Conservation (phyloP, 2,888 invertebrate species). For the Drosophila ezoana region DNA sequence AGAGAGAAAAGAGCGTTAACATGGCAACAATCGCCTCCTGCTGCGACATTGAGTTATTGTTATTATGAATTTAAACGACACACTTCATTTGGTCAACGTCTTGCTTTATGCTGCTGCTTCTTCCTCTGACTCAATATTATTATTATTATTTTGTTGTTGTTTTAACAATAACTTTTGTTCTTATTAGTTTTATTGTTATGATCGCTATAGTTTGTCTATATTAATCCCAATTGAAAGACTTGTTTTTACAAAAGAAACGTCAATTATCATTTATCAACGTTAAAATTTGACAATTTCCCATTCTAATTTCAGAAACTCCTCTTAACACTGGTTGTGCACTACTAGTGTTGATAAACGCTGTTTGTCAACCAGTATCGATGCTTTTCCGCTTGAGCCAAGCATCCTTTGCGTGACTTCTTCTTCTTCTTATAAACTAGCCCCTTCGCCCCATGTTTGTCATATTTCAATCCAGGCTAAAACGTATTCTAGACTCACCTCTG, state of each 20-base stretch:
- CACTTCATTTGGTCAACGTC: conserved; percentile 61
- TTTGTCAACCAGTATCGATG: not conserved
- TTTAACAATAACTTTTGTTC: conserved; percentile 2
- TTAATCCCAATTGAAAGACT: conserved; percentile 14
- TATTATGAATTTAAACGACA: conserved; percentile 83
- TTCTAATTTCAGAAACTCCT: not conserved
- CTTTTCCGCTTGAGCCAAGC: too few species aligned
- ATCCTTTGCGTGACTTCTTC: too few species aligned
- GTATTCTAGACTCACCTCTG: too few species aligned
- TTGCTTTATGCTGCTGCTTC: conserved; percentile 17
- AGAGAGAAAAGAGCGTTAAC: conserved; percentile 83
- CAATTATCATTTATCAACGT: conserved; percentile 27
- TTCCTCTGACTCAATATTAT: conserved; percentile 10
- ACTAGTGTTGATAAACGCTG: not conserved
- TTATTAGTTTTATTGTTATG: conserved; percentile 32
- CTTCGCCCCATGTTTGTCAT: too few species aligned
- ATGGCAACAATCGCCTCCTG: conserved; percentile 85
- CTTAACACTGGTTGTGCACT: not conserved
- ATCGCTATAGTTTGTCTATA: conserved; percentile 10
- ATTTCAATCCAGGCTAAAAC: too few species aligned
- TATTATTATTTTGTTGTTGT: conserved; percentile 14
- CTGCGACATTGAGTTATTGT: conserved; percentile 85
- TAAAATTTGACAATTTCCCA: not conserved
- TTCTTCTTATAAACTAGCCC: too few species aligned
- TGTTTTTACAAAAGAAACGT: conserved; percentile 13